Evolutionary conservation across 2,888 invertebrate species (phyloP), one percentile per base, ranked within the genome.

Genomic region (Spicauda simplicius): DNA sequence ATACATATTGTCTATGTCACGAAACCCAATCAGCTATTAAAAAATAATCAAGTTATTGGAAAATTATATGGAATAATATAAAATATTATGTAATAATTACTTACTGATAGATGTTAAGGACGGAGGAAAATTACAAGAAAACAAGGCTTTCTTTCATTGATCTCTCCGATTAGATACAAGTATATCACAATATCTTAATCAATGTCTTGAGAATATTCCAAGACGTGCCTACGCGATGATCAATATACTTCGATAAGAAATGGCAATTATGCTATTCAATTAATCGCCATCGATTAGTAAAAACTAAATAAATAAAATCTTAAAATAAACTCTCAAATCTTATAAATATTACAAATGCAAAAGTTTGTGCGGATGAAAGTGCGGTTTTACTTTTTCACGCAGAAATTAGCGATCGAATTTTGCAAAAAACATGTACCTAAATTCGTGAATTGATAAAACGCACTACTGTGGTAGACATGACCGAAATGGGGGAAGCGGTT

Each of bases 171-270:
- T 41, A 57, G 57, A 57, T 18, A 37, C 16, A 2, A 4, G 37
- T 20, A 20, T 20, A 25, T 25, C 41, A 45, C 41, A 57, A 19
- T 57, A 19, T 45, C 41, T 18, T 45, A 57, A 57, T 57, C 57
- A n/a, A 57, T 54, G 25, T 57, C 37, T 56, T 56, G 37, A 37
- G 56, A 10, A 56, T 16, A 33, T 33, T 56, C 56, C 16, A 7
- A 48, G 52, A 30, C 54, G 54, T 30, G 25, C 14, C 25, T 1
- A 11, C 5, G 25, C 18, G 12, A 2, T 54, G 0, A 25, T 30
- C 30, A 20, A n/a, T 14, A 54, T 25, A 48, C n/a, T 11, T 11
- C n/a, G n/a, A 30, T 54, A 0, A 54, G 25, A 54, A 1, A 54
- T 48, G 48, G 0, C 48, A 25, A 25, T 25, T 25, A 4, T 25